Evolutionary conservation across 2,888 invertebrate species (phyloP), one percentile per base, ranked within the genome.

Genomic region (Cerceris rybyensis): DNA sequence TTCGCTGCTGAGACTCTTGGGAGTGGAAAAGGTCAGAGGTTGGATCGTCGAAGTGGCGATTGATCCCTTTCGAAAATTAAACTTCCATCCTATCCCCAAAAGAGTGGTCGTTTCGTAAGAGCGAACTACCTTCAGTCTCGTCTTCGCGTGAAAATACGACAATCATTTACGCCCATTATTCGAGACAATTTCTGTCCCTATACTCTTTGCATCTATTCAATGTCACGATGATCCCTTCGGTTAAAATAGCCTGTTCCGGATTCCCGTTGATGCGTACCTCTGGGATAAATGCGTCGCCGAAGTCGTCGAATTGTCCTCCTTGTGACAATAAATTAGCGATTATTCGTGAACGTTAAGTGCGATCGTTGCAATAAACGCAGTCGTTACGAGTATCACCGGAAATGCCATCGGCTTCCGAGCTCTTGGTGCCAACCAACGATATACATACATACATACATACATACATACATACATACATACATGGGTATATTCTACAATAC

Each of bases 371-470:
- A 70, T 76, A 78, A 78, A 76, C 68, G 42, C 41, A 49, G 6
- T n/a, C 61, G 41, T 14, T 6, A 28, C 28, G 28, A 28, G 28
- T 4, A 6, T 14, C 0, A 11, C n/a, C 2, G 39, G 59, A n/a
- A 39, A 42, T 49, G 17, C 7, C 6, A 13, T 41, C 28, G 8
- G n/a, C 49, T 46, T 41, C 39, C 55, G n/a, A 28, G 16, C 71
- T n/a, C 57, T 69, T 42, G 39, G 49, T 39, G 58, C 39, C 69
- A 13, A 16, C 13, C 14, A 78, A 78, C 59, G 78, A 67, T 78
- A 28, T 28, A 28, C 4, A 28, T 28, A 28, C 4, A 28, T 28
- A 28, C n/a, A n/a, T n/a, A n/a, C n/a, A n/a, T n/a, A n/a, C n/a
- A n/a, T n/a, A n/a, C n/a, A n/a, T n/a, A n/a, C n/a, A n/a, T n/a